Base-by-base conservation (phyloP, 2,113 vertebrate genomes). In the Fregata magnificens region DNA sequence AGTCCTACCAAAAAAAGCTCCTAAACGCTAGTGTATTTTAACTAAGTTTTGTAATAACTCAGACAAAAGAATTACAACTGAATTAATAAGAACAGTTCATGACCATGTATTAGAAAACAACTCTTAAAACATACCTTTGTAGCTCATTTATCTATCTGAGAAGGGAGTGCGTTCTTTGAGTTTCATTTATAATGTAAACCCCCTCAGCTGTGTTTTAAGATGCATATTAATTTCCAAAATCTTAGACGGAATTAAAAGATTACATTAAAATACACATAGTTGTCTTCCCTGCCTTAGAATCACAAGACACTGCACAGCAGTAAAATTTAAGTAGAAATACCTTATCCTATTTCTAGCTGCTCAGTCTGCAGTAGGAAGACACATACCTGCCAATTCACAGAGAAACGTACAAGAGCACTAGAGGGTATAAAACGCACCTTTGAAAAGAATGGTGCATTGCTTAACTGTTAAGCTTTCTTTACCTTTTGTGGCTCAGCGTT, bases 351-450 rank as follows among this genome's bases (percentile, higher is more conserved):
- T 73, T 70, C 29, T 38, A 42, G 42, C 36, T 25, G 78, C 42
- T 70, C 36, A 32, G 62, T 5, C 14, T 69, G 84, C 70, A 67
- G 49, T 1, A 52, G 61, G 47, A 86, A 86, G 72, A 21, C 16
- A 49, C 32, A 24, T 18, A 76, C 5, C 42, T 76, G 52, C 55
- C 69, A 63, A 14, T 84, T 70, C 85, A 66, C 53, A 83, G 49
- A 83, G 59, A 88, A 52, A 88, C 83, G 88, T 44, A 56, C 77
- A 93, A 86, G 93, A 89, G 93, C 95, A 92, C 81, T 66, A 79
- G 55, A 87, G 74, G 32, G 49, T 49, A 47, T 7, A 84, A 91
- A 86, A 89, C 0, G 4, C 80, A 34, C 52, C 49, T 52, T 52
- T 32, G 31, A 36, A 5, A 44, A 44, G 50, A 36, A 9, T 1